Conservation (phyloP, 2,888 invertebrate species). For the Cataglyphis altisquamis region DNA sequence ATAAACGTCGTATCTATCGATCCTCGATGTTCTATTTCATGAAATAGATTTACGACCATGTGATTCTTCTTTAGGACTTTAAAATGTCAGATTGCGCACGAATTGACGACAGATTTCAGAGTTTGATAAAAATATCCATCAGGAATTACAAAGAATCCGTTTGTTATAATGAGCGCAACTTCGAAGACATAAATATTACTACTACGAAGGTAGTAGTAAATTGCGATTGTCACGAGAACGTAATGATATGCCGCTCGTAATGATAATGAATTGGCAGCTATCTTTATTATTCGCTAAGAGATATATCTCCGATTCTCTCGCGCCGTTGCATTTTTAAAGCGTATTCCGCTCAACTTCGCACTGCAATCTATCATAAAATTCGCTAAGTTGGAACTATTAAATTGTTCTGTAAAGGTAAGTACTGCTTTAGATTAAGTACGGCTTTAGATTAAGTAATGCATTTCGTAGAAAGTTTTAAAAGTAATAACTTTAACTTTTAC, state of each 20-base stretch:
- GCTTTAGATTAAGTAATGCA: neutral
- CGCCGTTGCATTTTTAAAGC: slow-evolving; percentile 10
- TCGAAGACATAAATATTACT: neutral
- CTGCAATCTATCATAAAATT: neutral
- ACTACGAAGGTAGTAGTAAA: neutral
- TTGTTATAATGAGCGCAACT: slow-evolving; percentile 2
- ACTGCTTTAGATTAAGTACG: neutral
- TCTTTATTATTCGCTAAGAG: neutral
- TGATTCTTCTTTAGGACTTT: slow-evolving; percentile 34
- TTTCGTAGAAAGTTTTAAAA: neutral
- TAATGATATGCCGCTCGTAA: slow-evolving; percentile 19
- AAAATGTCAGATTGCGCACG: neutral
- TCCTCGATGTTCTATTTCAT: slow-evolving; percentile 29
- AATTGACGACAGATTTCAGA: neutral
- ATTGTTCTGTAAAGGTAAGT: neutral
- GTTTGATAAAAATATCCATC: neutral
- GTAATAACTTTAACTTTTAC: neutral
- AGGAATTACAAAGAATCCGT: neutral
- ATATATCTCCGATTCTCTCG: neutral
- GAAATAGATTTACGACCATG: slow-evolving; percentile 36
- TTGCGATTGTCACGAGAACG: neutral
- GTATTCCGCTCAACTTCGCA: neutral
- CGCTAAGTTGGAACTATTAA: neutral
- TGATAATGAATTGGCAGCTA: slow-evolving; percentile 7
- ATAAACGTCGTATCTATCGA: slow-evolving; percentile 42